These are phyloP conservation scores for Actinostola sp. DNA, from an alignment of 92 coral and sea anemone species.

Conservation along the genomic window DNA sequence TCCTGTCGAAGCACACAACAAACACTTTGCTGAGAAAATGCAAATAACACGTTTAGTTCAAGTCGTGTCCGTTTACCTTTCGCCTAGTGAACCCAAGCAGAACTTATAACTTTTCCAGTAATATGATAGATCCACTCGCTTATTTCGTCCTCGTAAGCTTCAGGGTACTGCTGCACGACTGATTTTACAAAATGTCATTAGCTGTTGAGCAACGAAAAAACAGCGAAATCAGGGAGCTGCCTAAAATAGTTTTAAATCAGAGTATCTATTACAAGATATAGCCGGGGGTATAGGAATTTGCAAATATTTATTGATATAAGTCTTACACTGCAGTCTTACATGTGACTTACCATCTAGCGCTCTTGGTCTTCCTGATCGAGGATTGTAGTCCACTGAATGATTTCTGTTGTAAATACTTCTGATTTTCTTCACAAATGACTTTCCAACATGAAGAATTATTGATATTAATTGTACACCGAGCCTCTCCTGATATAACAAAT, in stretches of 20 bases:
- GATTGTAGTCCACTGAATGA: neutral
- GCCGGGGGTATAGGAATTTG: too few species aligned
- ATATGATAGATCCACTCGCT: conserved; percentile 14
- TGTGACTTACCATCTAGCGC: conserved; percentile 9
- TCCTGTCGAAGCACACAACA: too few species aligned
- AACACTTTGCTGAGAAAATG: too few species aligned
- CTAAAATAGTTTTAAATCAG: neutral
- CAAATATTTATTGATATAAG: too few species aligned
- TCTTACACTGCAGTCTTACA: too few species aligned
- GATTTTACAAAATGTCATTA: neutral
- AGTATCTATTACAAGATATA: neutral
- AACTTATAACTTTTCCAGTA: conserved; percentile 11
- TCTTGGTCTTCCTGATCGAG: neutral
- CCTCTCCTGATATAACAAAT: conserved; percentile 8
- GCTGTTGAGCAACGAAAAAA: neutral
- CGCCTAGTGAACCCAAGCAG: too few species aligned
- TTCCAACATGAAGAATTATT: neutral
- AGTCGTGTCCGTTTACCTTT: too few species aligned
- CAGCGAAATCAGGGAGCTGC: neutral
- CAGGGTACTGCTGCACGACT: conserved; percentile 8
- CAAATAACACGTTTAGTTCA: too few species aligned
- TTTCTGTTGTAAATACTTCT: conserved; percentile 5
- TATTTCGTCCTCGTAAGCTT: conserved; percentile 25
- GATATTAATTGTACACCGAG: neutral
- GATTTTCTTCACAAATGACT: conserved; percentile 23